phyloP scores from a whole-genome alignment of 2,797 vertebrate genomes.

The Euphonia xanthogaster region DNA sequence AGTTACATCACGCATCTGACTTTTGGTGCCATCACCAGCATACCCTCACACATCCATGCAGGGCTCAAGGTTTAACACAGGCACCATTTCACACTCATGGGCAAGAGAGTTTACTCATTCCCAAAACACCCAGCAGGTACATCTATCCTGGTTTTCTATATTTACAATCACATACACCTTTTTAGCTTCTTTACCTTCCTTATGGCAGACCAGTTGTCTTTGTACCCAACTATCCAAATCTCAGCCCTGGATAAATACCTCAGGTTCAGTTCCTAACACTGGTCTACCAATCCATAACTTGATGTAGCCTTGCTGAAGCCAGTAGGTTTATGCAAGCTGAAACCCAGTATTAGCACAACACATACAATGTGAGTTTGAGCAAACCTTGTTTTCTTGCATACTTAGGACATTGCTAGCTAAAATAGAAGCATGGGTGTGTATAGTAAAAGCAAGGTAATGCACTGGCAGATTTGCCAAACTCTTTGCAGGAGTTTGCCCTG shows the following conservation, averaged over 20 bases:
- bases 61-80: neutral
- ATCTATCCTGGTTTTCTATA: neutral
- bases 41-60: neutral
- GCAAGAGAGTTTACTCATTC: neutral
- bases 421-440: neutral
- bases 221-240: neutral
- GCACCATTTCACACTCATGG: neutral
- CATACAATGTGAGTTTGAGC: rapidly evolving
- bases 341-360: neutral
- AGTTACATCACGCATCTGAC: neutral
- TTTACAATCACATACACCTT: neutral
- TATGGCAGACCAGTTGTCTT: neutral
- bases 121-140: neutral
- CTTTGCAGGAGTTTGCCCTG: neutral
- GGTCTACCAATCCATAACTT: neutral
- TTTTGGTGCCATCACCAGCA: neutral
- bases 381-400: neutral
- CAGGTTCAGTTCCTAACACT: neutral
- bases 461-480: neutral
- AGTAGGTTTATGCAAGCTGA: neutral
- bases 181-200: neutral
- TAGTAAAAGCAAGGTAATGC: neutral
- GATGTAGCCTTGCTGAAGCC: neutral
- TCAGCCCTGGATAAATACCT: neutral
- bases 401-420: neutral